Evolutionary conservation across 30 jellyfish, hydroid and myxozoan genomes (phyloP).

Genomic region (Cassiopea xamachana): DNA sequence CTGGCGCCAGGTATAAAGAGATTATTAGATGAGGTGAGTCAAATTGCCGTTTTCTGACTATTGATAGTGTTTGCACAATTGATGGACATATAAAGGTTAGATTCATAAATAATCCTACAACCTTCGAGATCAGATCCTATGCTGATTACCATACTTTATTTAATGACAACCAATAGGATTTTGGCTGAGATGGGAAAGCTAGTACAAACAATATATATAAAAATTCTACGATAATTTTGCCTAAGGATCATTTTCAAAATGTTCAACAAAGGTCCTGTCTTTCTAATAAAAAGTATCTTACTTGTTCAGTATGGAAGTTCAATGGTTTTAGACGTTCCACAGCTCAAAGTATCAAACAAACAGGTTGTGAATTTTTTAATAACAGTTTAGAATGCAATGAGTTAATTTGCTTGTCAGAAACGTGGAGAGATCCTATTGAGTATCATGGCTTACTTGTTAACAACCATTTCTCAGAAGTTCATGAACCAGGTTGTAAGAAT

Average conservation of each 20-base stretch:
- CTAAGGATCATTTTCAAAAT: neutral
- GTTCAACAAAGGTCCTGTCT: conserved; percentile 5
- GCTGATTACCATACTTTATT: neutral
- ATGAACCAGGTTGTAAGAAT: conserved; percentile 15
- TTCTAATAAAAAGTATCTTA: neutral
- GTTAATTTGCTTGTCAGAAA: conserved; percentile 40
- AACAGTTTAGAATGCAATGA: neutral
- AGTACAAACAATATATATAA: neutral
- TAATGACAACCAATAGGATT: neutral
- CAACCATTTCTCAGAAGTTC: conserved; percentile 5
- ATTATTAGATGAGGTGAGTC: neutral
- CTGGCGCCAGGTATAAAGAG: conserved; percentile 10
- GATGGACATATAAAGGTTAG: neutral
- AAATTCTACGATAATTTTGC: neutral
- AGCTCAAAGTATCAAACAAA: neutral
- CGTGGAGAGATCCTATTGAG: conserved; percentile 41
- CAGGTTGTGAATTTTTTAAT: conserved; percentile 13
- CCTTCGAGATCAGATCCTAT: neutral
- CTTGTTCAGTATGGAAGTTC: neutral
- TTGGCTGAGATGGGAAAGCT: conserved; percentile 15
- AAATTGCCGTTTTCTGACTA: neutral
- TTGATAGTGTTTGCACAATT: conserved; percentile 5
- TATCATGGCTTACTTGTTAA: neutral
- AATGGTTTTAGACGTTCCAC: conserved; percentile 31
- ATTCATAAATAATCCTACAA: neutral